Base-by-base conservation (phyloP, 2,797 vertebrate genomes). In the Triplophysa yarkandensis region DNA sequence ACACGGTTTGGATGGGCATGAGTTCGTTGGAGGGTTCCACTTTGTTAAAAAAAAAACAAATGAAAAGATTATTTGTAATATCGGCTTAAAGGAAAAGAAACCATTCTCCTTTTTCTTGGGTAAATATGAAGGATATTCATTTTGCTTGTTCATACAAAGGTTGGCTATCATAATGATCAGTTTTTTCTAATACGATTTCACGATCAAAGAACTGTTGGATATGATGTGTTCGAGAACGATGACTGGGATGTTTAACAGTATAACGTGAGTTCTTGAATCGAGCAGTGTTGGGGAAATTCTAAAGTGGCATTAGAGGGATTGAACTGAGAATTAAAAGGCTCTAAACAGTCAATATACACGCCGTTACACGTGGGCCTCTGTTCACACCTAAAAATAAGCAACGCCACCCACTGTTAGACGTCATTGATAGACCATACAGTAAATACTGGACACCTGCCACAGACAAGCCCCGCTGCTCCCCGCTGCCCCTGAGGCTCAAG, bases 381-480 rank as follows among this genome's bases (percentile, higher is more conserved):
- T 58, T 69, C 23, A 57, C 17, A 43, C 25, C 17, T 30, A 13
- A 44, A 4, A 21, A 46, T 58, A 43, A 70, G 68, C 27, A 32
- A 58, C 57, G 36, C 34, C 5, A 10, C 27, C 41, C 46, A 46
- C 27, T 17, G 68, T 46, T 60, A 60, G 46, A 17, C 32, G 32
- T 60, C 13, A 44, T 44, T 70, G 52, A 44, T 44, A 44, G 9
- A 14, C 5, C 41, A 60, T 44, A 10, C 6, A 36, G 30, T 14
- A 4, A 10, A 46, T 23, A 34, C 19, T 17, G 27, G 55, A 71
- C 57, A 71, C 68, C 61, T 66, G 62, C 54, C 50, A 54, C 14
- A 66, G 23, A 34, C 17, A 46, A 55, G 19, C 52, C 71, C 39
- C 19, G 13, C 11, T 39, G 4, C 21, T 13, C 52, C 71, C 41